phyloP scores from a whole-genome alignment of 1,140 invertebrate genomes.

The Rhagoletis zephyria region DNA sequence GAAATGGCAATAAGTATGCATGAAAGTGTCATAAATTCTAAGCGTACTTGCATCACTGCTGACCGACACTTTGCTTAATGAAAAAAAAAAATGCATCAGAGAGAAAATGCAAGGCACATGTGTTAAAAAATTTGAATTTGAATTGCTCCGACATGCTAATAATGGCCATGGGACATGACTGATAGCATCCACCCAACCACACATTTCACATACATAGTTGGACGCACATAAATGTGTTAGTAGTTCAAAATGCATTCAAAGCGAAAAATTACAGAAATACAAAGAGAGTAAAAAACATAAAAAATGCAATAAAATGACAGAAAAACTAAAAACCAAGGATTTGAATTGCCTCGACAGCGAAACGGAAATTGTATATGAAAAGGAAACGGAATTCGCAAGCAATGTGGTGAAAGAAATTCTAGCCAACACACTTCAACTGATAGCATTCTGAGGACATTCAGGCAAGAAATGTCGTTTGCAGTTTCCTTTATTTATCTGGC shows the following conservation, averaged over 20 bases:
- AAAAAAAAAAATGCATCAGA: not conserved
- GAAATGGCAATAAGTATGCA: not conserved
- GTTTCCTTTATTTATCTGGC: not conserved
- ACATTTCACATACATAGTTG: too few species aligned
- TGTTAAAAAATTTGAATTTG: not conserved
- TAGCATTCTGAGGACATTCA: not conserved
- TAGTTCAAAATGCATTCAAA: too few species aligned
- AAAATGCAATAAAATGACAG: not conserved
- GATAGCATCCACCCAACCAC: not conserved
- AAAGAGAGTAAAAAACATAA: too few species aligned
- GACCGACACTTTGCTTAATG: not conserved
- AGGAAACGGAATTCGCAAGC: slow-evolving; percentile 18
- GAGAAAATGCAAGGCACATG: not conserved
- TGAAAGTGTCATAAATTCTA: slow-evolving; percentile 13
- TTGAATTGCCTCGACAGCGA: not conserved
- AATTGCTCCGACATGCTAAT: slow-evolving; percentile 16
- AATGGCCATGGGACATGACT: slow-evolving; percentile 16
- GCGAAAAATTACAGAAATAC: too few species aligned
- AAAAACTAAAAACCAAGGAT: not conserved
- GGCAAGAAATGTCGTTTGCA: not conserved
- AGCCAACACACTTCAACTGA: not conserved
- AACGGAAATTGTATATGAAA: not conserved
- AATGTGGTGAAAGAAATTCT: not conserved
- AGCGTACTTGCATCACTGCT: not conserved
- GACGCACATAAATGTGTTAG: too few species aligned